Base-by-base conservation (phyloP, 2,797 vertebrate species). In the Megalops cyprinoides region DNA sequence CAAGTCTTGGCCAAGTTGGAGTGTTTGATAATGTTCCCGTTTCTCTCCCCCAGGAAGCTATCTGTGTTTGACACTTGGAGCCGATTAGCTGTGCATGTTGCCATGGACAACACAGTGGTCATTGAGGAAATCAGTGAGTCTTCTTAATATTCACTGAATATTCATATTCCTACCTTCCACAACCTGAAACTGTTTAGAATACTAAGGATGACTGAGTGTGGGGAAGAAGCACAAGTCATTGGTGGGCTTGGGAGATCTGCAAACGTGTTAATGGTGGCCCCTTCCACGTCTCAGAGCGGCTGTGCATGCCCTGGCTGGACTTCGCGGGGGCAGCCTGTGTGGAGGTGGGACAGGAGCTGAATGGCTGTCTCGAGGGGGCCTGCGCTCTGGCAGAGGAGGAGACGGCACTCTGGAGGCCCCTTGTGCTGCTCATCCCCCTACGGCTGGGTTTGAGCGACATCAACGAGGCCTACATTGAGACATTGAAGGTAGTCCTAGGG, bases 81-180 rank as follows among this genome's bases (percentile, higher is more conserved):
- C 86, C 94, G 95, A 25, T 83, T 98, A 90, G 97, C 97, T 3
- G 96, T 99, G 3, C 98, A 99, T 25, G 95, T 99, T 90, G 98
- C 98, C 0, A 99, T 99, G 98, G 98, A 99, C 91, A 99, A 99
- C 94, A 99, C 98, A 0, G 98, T 99, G 88, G 96, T 98, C 91
- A 99, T 98, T 87, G 97, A 98, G 85, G 98, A 99, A 83, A 98
- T 99, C 91, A 93, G 98, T 99, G 91, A 98, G 98, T 98, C 18
- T n/a, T n/a, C n/a, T 42, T n/a, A 23, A 42, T 23, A 44, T 3
- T 69, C 20, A 23, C 9, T 1, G 12, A 65, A 12, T 37, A 4
- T 28, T 28, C 62, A 34, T 37, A 20, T 14, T 37, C 62, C 6
- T 65, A 37, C 25, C 9, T 44, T 12, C 18, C 34, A n/a, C 20